Base-by-base conservation (phyloP, 1,140 invertebrate species). In the Lepidurus couesii region DNA sequence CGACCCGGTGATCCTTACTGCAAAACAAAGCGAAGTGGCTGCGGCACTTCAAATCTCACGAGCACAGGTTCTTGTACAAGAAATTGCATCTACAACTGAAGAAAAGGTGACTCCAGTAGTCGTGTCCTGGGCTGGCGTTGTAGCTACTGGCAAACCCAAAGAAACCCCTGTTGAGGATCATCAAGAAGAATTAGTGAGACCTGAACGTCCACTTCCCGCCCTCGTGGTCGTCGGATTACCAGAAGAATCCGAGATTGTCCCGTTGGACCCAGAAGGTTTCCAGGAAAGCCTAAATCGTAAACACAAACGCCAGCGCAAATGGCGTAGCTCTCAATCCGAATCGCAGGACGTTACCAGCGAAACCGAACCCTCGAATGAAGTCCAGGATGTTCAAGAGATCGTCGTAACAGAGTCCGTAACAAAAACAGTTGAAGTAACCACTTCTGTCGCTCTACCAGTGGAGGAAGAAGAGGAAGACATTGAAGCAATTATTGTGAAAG, bases 211-310 rank as follows among this genome's bases (percentile, higher is more conserved):
- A 44, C 73, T 79, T 0, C 77, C 78, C 7, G 53, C 73, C 0
- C 44, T 79, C 43, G 73, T 79, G 9, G 77, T 79, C 1, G 78
- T 80, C 65, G 80, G 73, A 13, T 78, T 43, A 65, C 45, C 76
- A 24, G 77, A 75, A 73, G 73, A 75, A 44, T n/a, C 34, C 44
- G 78, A 74, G 26, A n/a, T 10, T 5, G 42, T 76, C 73, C 74
- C 80, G 16, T 82, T 86, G 5, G 86, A 88, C 82, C 82, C 85
- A 74, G 86, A 89, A 82, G 88, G 86, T 34, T 88, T 88, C 79
- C 84, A 85, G 73, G 85, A 87, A 81, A 85, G 84, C 79, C 81
- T 88, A 5, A 86, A 85, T 65, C 84, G 83, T 78, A 84, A 82
- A 78, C 86, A 87, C 80, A 81, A 86, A 76, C 82, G 84, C 74